Percentiles rank a stretch among this genome's conserved stretches.
Conservation (phyloP, 2,113 vertebrate species). For the Nanorana parkeri region DNA sequence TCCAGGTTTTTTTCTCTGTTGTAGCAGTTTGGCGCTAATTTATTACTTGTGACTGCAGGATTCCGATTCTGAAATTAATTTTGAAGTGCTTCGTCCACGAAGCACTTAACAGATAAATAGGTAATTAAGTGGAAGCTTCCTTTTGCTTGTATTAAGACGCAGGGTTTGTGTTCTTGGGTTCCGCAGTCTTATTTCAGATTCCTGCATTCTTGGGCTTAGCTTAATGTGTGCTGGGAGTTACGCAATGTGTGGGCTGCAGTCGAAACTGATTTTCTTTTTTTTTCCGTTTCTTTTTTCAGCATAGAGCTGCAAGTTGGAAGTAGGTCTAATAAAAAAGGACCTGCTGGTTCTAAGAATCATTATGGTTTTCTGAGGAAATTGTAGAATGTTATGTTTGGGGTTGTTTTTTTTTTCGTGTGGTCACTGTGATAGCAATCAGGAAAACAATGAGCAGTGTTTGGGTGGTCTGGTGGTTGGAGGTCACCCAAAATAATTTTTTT, state of each 20-base stretch:
- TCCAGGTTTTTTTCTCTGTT: background rate
- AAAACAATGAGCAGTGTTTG: no score
- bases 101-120: slow-evolving; percentile 21
- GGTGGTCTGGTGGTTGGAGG: no score
- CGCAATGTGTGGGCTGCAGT: slow-evolving; percentile 53
- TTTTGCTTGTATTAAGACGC: background rate
- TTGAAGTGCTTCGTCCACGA: background rate
- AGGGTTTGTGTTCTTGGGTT: background rate
- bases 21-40: background rate
- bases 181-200: slow-evolving; percentile 2
- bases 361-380: no score
- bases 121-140: slow-evolving; percentile 13
- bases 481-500: no score
- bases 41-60: slow-evolving; percentile 1
- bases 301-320: slow-evolving; percentile 6
- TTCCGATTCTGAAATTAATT: slow-evolving; percentile 6
- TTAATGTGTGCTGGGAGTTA: slow-evolving; percentile 27
- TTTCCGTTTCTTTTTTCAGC: background rate
- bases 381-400: no score
- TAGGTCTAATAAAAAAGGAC: background rate
- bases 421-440: no score
- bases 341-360: background rate
- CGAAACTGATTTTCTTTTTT: background rate
- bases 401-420: no score
- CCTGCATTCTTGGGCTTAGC: background rate